Conservation (phyloP, 2,888 invertebrate genomes). For the Ophion ventricosus region DNA sequence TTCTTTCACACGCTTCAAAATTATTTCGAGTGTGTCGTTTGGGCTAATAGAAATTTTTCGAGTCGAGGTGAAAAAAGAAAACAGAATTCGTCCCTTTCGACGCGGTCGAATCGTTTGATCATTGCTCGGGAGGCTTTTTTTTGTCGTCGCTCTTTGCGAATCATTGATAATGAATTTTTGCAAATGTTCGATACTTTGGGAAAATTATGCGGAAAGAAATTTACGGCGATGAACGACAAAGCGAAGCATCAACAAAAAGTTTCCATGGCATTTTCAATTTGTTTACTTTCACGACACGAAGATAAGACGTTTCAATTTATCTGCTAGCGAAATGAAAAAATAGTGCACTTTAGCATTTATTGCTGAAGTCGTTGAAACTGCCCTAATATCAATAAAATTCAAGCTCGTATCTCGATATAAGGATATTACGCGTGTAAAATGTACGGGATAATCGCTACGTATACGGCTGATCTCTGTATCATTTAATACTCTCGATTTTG, state of each 20-base stretch:
- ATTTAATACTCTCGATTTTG: constrained; percentile 49
- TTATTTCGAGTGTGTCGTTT: constrained; percentile 45
- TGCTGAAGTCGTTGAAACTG: constrained; percentile 27
- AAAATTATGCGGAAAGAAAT: neutral
- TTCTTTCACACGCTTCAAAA: constrained; percentile 58
- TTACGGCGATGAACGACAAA: neutral
- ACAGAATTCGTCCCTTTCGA: neutral
- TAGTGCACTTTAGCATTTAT: constrained; percentile 21
- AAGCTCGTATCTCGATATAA: constrained; percentile 31
- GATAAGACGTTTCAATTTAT: constrained; percentile 29
- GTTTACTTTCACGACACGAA: neutral
- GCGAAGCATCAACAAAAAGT: neutral
- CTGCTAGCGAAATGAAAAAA: neutral
- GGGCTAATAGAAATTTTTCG: constrained; percentile 19
- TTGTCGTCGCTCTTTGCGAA: neutral
- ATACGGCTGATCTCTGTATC: constrained; percentile 51
- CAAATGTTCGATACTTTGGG: neutral
- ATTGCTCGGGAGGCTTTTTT: no score
- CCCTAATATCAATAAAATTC: constrained; percentile 43
- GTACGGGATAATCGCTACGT: constrained; percentile 45
- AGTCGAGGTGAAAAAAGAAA: neutral
- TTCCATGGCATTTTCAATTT: constrained; percentile 24
- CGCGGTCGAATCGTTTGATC: neutral
- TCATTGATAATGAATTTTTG: neutral
- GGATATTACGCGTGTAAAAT: constrained; percentile 57